A percentile compares a stretch with the other conserved stretches of the same genome.
phyloP scores from a whole-genome alignment of 2,888 invertebrate species.

The Nymphalis polychloros region DNA sequence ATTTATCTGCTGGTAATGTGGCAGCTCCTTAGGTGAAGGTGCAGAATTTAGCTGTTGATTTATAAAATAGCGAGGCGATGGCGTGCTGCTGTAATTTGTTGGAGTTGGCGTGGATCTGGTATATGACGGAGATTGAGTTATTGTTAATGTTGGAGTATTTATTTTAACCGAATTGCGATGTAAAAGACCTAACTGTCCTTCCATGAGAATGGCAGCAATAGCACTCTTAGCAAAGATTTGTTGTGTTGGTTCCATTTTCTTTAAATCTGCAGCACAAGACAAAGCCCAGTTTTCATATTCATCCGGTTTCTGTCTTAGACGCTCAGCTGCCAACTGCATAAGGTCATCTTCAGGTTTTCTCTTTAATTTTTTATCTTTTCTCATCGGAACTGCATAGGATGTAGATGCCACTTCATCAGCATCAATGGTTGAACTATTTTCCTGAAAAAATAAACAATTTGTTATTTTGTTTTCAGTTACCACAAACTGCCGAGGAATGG shows the following conservation, averaged over 20 bases:
- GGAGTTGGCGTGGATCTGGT: conserved; percentile 35
- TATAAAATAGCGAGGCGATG: conserved; percentile 36
- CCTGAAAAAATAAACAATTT: too few relatives aligned
- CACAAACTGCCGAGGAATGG: too few relatives aligned
- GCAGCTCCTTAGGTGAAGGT: too few relatives aligned
- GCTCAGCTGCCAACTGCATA: neutral
- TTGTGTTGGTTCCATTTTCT: conserved; percentile 65
- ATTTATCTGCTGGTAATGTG: too few relatives aligned
- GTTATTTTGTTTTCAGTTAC: too few relatives aligned
- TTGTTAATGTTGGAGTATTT: conserved; percentile 21
- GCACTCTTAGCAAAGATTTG: conserved; percentile 70
- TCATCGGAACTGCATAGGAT: too few relatives aligned
- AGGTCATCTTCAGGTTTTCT: neutral
- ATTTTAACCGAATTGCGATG: conserved; percentile 59
- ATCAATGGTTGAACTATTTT: too few relatives aligned
- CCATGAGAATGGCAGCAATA: conserved; percentile 67
- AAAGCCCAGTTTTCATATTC: conserved; percentile 54
- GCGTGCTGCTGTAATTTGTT: conserved; percentile 35
- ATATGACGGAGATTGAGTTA: conserved; percentile 34
- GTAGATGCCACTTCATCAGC: too few relatives aligned
- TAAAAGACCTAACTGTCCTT: conserved; percentile 67
- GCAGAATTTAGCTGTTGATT: too few relatives aligned
- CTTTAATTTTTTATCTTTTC: too few relatives aligned
- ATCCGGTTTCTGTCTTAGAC: conserved; percentile 27
- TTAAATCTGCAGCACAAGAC: conserved; percentile 66